Base-by-base conservation (phyloP, 2,113 vertebrate genomes). In the Rattus rattus region DNA sequence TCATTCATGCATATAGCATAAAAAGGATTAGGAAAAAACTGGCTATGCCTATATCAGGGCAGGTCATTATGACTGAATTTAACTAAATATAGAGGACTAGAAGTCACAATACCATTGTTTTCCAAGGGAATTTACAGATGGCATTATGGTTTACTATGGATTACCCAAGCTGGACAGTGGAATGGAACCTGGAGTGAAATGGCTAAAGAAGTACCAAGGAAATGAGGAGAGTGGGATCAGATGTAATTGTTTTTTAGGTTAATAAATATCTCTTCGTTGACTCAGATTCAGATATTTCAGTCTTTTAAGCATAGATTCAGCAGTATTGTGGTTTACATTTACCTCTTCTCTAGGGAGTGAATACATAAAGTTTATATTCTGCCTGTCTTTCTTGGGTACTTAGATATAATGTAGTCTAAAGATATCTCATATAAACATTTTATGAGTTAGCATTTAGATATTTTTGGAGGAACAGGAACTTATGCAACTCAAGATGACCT, bases 61-160 rank as follows among this genome's bases (percentile, higher is more conserved):
- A 43, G 54, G 47, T 28, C 70, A 33, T 26, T 49, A 80, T 8
- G 9, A 89, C 75, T 63, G 33, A 49, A 56, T 84, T 92, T 90
- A 75, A 77, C 49, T 52, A 67, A 91, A 76, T 17, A 75, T 47
- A 56, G 47, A 6, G 2, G 22, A 75, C 28, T 33, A 72, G 73
- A 77, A 17, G 4, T 77, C 7, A 67, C 0, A 14, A 28, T 16
- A 52, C 43, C 7, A 47, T 86, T 67, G 61, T 47, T 20, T 6
- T 76, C 36, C 28, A 20, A 77, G 28, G 33, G 11, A 33, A 47
- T 65, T 87, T 47, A 88, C 14, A 90, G 13, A 2, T 54, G 36
- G 14, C 13, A n/a, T 0, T 0, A 13, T 3, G 14, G 36, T 36
- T 95, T 36, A 33, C 26, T 10, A 3, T 47, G 8, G 3, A 12